A percentile compares a stretch with the other conserved stretches of the same genome.
These are phyloP conservation scores for Heliconius melpomene DNA, from an alignment of 1,140 invertebrate genomes.

Conservation along the genomic window DNA sequence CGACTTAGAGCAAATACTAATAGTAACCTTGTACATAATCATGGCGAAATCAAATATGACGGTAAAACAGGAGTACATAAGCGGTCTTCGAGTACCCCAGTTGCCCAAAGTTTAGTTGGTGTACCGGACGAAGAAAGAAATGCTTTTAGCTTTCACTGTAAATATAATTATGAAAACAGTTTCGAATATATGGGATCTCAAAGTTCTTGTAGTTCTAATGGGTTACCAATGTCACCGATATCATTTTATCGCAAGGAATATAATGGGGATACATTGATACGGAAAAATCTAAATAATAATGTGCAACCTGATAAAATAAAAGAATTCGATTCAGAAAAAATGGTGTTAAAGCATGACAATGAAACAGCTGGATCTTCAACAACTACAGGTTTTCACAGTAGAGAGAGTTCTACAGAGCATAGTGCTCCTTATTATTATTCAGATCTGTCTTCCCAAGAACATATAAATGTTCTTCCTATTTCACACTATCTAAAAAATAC, in stretches of 20 bases:
- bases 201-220: slow-evolving; percentile 63
- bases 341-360: slow-evolving; percentile 51
- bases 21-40: slow-evolving; percentile 17
- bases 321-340: slow-evolving; percentile 73
- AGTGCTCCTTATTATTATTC: slow-evolving; percentile 93
- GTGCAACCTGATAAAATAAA: slow-evolving; percentile 72
- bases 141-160: slow-evolving; percentile 41
- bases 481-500: slow-evolving; percentile 79
- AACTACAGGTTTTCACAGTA: slow-evolving; percentile 74
- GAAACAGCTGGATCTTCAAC: slow-evolving; percentile 63
- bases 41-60: slow-evolving; percentile 14
- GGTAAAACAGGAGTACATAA: slow-evolving; percentile 46
- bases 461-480: slow-evolving; percentile 73
- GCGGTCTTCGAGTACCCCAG: slow-evolving; percentile 64
- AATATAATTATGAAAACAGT: slow-evolving; percentile 49
- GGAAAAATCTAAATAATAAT: slow-evolving; percentile 72
- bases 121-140: slow-evolving; percentile 37
- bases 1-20: slow-evolving; percentile 19
- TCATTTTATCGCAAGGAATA: slow-evolving; percentile 78
- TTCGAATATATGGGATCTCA: slow-evolving; percentile 59
- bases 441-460: slow-evolving; percentile 84
- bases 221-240: slow-evolving; percentile 65
- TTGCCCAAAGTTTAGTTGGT: slow-evolving; percentile 43
- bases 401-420: slow-evolving; percentile 81
- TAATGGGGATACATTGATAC: slow-evolving; percentile 65